Evolutionary conservation across 64 coral and sea anemone species (phyloP).

Genomic region (Montipora foliosa): DNA sequence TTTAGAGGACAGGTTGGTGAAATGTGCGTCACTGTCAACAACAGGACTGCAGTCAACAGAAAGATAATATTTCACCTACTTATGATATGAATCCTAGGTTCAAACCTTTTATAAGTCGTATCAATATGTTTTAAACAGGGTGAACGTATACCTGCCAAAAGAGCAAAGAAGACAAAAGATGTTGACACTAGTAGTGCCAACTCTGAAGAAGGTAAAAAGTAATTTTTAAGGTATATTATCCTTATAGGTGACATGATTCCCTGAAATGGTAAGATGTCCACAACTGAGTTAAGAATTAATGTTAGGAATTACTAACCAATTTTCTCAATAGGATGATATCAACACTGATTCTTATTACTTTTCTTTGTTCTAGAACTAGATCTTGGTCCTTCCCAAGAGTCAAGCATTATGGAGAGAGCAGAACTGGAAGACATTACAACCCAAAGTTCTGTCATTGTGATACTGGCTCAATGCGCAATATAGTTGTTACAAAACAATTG

Average conservation of each 20-base stretch:
- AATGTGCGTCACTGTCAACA: neutral
- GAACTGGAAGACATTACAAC: conserved; percentile 24
- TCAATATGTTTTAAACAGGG: no score
- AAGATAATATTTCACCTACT: neutral
- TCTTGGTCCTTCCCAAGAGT: neutral
- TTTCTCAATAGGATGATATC: conserved; percentile 3
- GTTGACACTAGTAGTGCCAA: no score
- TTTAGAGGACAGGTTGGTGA: neutral
- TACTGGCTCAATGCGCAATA: conserved; percentile 48
- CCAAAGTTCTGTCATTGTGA: conserved; percentile 54
- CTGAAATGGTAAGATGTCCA: neutral
- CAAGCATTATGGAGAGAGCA: neutral
- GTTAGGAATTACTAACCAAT: no score
- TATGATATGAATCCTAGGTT: neutral
- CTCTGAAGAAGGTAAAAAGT: neutral
- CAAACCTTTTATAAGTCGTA: no score
- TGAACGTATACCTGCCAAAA: no score
- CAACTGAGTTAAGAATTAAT: no score
- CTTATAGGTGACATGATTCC: neutral
- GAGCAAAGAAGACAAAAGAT: no score
- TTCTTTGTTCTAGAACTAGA: conserved; percentile 2
- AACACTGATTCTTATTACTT: neutral
- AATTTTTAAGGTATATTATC: no score
- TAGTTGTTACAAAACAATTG: conserved; percentile 17
- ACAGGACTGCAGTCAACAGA: neutral